A percentile compares a stretch with the other conserved stretches of the same genome.
Evolutionary conservation across 53 echinoderm and acorn worm genomes (phyloP).

Genomic region (Paracentrotus lividus): DNA sequence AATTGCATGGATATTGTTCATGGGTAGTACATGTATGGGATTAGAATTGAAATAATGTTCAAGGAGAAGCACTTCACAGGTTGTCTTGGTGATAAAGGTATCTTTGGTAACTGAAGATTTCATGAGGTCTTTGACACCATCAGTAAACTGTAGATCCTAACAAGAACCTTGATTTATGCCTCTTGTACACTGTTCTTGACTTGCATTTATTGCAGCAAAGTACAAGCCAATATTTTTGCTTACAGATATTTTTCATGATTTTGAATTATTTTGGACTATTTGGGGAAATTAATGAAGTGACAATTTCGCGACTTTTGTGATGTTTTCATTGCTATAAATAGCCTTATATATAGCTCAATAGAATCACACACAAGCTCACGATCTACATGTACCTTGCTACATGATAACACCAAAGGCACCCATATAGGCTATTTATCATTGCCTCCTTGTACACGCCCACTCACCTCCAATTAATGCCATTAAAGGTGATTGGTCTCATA

Average conservation of each 20-base stretch:
- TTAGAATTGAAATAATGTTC: neutral
- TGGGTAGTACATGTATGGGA: too few species aligned
- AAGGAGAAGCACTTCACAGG: neutral
- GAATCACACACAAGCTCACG: neutral
- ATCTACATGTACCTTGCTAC: neutral
- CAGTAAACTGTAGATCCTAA: neutral
- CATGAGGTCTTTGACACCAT: neutral
- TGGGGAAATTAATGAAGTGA: too few species aligned
- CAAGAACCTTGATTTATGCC: neutral
- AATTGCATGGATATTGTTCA: neutral
- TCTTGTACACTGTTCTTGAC: neutral
- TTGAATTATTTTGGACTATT: too few species aligned
- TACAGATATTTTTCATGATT: too few species aligned
- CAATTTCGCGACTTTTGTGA: too few species aligned
- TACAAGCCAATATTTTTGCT: too few species aligned
- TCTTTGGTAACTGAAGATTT: neutral
- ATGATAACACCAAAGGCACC: neutral
- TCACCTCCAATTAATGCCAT: conserved; percentile 21
- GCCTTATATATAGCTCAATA: too few species aligned
- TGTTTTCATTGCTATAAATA: too few species aligned
- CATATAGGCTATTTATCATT: conserved; percentile 3
- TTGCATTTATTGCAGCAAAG: too few species aligned
- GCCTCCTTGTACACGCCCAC: neutral
- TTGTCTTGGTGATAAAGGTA: neutral
- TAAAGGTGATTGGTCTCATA: conserved; percentile 2